A percentile compares a stretch with the other conserved stretches of the same genome.
These are phyloP conservation scores for Anarrhichthys ocellatus DNA, from an alignment of 2,113 vertebrate species.

Conservation along the genomic window DNA sequence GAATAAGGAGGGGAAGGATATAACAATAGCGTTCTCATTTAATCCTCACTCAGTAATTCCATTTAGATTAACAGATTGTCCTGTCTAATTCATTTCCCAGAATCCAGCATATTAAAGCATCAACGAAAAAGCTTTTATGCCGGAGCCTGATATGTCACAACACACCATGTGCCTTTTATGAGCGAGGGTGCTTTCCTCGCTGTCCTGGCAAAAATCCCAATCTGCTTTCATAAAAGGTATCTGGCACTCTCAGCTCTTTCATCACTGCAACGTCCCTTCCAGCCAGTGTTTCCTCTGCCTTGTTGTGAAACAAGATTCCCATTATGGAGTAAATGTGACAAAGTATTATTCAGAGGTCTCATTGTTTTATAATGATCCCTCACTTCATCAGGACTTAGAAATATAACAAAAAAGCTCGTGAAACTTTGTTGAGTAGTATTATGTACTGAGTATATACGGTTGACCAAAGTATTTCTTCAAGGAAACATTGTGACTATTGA, in stretches of 20 bases:
- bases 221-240: constrained; percentile 54
- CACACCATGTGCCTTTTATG: constrained; percentile 57
- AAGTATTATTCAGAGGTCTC: background rate
- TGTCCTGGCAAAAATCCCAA: constrained; percentile 61
- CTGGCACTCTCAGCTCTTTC: constrained; percentile 29
- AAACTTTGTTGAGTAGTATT: background rate
- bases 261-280: constrained; percentile 19
- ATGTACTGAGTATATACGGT: background rate
- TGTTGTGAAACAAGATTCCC: constrained; percentile 31
- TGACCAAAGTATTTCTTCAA: background rate
- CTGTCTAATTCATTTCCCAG: constrained; percentile 54
- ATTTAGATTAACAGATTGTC: constrained; percentile 72
- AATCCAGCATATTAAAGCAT: constrained; percentile 59
- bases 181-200: constrained; percentile 44
- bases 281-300: constrained; percentile 1
- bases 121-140: constrained; percentile 69
- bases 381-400: background rate
- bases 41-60: constrained; percentile 51
- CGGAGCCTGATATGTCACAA: constrained; percentile 45
- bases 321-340: constrained; percentile 16
- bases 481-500: background rate
- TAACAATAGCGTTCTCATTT: constrained; percentile 49
- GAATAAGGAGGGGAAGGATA: background rate
- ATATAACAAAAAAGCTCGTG: background rate
- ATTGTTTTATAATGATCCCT: background rate